Evolutionary conservation across 2,113 vertebrate species (phyloP).

Genomic region (Gulo gulo): DNA sequence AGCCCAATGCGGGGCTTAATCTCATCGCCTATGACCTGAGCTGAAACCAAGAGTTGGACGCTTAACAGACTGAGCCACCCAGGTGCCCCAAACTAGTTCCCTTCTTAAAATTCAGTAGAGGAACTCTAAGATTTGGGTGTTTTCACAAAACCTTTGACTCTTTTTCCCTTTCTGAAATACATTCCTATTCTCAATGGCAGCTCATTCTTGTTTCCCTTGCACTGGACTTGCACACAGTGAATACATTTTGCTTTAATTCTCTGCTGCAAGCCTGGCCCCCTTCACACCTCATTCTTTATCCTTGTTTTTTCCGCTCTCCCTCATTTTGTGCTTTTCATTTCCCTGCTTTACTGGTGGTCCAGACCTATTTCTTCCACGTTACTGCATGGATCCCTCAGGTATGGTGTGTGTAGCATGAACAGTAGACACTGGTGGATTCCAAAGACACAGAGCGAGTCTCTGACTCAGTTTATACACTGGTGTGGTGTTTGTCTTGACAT

Average conservation of each 20-base stretch:
- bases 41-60: not conserved
- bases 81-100: not conserved
- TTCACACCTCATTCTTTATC: not conserved
- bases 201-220: not conserved
- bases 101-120: not conserved
- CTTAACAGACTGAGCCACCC: not conserved
- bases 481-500: not conserved
- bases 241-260: not conserved
- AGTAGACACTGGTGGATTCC: not conserved
- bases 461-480: not conserved
- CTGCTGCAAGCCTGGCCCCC: not conserved
- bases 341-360: not conserved
- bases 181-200: not conserved
- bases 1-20: not conserved
- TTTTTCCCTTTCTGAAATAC: not conserved
- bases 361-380: not conserved
- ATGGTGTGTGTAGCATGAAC: rapidly evolving
- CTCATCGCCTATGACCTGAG: not conserved
- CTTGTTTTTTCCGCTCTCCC: not conserved
- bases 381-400: not conserved
- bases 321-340: not conserved
- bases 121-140: not conserved
- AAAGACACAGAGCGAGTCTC: not conserved
- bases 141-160: not conserved
- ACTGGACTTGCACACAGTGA: not conserved